Base-by-base conservation (phyloP, 2,888 invertebrate genomes). In the Sclerodermus sp. region DNA sequence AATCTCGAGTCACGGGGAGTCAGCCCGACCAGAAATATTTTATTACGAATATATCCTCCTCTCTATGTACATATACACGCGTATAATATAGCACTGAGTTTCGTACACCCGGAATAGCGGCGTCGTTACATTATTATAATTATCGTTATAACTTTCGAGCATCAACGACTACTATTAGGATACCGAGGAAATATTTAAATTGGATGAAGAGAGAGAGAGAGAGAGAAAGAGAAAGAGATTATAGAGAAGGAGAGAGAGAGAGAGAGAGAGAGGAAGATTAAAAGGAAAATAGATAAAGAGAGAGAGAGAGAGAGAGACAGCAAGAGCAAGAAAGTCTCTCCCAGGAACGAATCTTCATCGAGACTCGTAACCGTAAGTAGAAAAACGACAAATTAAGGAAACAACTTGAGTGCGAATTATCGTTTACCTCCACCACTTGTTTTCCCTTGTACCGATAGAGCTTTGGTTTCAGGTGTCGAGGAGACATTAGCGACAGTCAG, bases 401-500 rank as follows among this genome's bases (percentile, higher is more conserved):
- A n/a, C n/a, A n/a, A n/a, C n/a, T n/a, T n/a, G n/a, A n/a, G n/a
- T n/a, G n/a, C n/a, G n/a, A n/a, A n/a, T n/a, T n/a, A n/a, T n/a
- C n/a, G n/a, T n/a, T n/a, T n/a, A n/a, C n/a, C n/a, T n/a, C n/a
- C n/a, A n/a, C n/a, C n/a, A n/a, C n/a, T n/a, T n/a, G n/a, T n/a
- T n/a, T n/a, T n/a, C n/a, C n/a, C n/a, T n/a, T n/a, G n/a, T n/a
- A n/a, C n/a, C n/a, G n/a, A n/a, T n/a, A n/a, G n/a, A n/a, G n/a
- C n/a, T n/a, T n/a, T n/a, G n/a, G n/a, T n/a, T n/a, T n/a, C n/a
- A n/a, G n/a, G n/a, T n/a, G n/a, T n/a, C n/a, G n/a, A n/a, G n/a
- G n/a, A n/a, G 23, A 23, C 8, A 5, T 39, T 39, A 42, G 37
- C 39, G 45, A 49, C 38, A 51, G 49, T 32, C 80, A 83, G 78